A percentile compares a stretch with the other conserved stretches of the same genome.
phyloP scores from a whole-genome alignment of 2,113 vertebrate species.

The Pomatorhinus ruficollis region DNA sequence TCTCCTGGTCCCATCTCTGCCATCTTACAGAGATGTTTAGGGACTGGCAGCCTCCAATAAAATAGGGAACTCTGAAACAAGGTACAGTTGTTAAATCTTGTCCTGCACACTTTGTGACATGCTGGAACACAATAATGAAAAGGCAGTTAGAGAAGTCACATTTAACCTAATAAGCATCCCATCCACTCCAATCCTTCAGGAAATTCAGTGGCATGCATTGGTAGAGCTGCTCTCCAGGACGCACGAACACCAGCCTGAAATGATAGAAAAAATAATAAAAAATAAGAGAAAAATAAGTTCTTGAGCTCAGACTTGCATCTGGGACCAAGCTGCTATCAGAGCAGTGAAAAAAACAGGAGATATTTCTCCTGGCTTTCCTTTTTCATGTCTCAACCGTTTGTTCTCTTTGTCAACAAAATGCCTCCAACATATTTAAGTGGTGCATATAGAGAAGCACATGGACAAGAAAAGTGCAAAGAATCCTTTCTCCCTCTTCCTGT shows the following conservation, averaged over 20 bases:
- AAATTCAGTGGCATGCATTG: background rate
- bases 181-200: background rate
- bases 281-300: background rate
- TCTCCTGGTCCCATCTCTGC: background rate
- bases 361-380: background rate
- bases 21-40: background rate
- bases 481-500: background rate
- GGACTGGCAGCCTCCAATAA: background rate
- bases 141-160: background rate
- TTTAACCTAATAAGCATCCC: background rate
- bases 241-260: rapidly evolving
- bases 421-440: background rate
- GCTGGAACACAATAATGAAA: background rate
- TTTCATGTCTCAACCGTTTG: background rate
- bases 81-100: background rate
- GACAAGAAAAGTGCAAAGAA: background rate
- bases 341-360: background rate
- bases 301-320: background rate
- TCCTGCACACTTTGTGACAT: background rate
- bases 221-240: background rate
- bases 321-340: background rate
- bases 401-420: background rate
- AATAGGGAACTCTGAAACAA: background rate
- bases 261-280: too few relatives aligned
- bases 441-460: background rate